Base-by-base conservation (phyloP, 2,113 vertebrate species). In the Cricetomys ansorgei region DNA sequence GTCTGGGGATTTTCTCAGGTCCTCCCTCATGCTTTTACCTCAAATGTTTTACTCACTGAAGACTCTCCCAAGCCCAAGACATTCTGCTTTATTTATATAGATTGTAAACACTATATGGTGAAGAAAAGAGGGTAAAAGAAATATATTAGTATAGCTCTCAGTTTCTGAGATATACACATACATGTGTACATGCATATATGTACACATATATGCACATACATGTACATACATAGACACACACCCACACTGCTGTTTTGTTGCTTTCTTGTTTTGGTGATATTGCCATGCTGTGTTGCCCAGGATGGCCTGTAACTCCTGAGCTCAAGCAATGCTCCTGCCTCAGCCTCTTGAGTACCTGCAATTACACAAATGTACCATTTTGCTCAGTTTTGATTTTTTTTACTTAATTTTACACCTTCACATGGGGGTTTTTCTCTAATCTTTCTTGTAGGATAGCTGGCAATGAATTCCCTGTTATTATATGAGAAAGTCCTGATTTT, bases 61-160 rank as follows among this genome's bases (percentile, higher is more conserved):
- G 29, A 34, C 11, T 64, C 81, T 84, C 40, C n/a, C n/a, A 84
- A 64, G 57, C 57, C n/a, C 40, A 45, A 64, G 81, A 45, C 25
- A 62, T 34, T 84, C 31, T 9, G 27, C 57, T 43, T 43, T 43
- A 79, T 89, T 86, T 70, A 86, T 31, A 37, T 83, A 27, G 88
- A 9, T 65, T 88, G 0, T 53, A 55, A 80, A 76, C 11, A 83
- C 27, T 48, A 84, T 75, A 57, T 62, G 45, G 62, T 53, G 50
- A 95, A 86, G 40, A 93, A 16, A 94, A 92, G 50, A 69, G 84
- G 43, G 16, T 16, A 90, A 79, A 96, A 94, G 89, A 92, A 85
- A 48, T 59, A 19, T 34, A 40, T 27, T 31, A 37, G 57, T 64
- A 12, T 62, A 53, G 57, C 57, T 88, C 43, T 94, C 8, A 89